phyloP scores from a whole-genome alignment of 2,113 vertebrate species.

The Istiophorus platypterus region DNA sequence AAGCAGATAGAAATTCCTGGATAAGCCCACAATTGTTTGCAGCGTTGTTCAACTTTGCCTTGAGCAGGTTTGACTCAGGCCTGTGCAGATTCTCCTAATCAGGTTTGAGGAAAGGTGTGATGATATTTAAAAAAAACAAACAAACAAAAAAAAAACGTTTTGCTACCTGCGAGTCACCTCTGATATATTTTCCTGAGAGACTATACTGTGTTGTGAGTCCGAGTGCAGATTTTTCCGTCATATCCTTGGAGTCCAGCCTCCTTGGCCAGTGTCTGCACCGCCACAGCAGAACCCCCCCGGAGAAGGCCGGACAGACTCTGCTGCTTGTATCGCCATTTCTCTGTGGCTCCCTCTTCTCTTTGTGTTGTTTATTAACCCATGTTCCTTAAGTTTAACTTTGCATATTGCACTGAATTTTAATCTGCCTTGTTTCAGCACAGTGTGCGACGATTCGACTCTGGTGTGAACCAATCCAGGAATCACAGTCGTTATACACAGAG shows the following conservation, averaged over 20 bases:
- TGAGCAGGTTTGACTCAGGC: slow-evolving; percentile 11
- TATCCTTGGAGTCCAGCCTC: background rate
- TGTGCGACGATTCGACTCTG: slow-evolving; percentile 18
- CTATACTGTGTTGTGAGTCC: background rate
- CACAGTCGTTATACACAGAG: background rate
- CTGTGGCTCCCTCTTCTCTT: slow-evolving; percentile 40
- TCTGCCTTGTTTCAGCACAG: slow-evolving; percentile 64
- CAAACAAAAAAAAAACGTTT: slow-evolving; percentile 3
- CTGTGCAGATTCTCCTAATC: slow-evolving; percentile 6
- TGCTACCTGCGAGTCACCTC: slow-evolving; percentile 1
- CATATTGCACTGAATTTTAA: slow-evolving; percentile 67
- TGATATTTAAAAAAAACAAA: slow-evolving; percentile 8
- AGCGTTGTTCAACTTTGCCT: background rate
- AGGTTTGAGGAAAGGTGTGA: slow-evolving; percentile 10
- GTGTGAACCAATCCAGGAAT: slow-evolving; percentile 22
- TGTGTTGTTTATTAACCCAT: slow-evolving; percentile 38
- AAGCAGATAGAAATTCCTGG: background rate
- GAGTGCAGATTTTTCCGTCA: background rate
- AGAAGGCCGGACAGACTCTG: slow-evolving; percentile 37
- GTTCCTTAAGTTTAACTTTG: slow-evolving; percentile 72
- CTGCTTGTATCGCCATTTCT: slow-evolving; percentile 47
- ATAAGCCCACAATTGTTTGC: too few relatives aligned
- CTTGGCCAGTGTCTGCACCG: background rate
- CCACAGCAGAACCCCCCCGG: background rate
- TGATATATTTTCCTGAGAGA: background rate